Evolutionary conservation across 2,888 invertebrate genomes (phyloP).

Genomic region (Drosophila paramelanica): DNA sequence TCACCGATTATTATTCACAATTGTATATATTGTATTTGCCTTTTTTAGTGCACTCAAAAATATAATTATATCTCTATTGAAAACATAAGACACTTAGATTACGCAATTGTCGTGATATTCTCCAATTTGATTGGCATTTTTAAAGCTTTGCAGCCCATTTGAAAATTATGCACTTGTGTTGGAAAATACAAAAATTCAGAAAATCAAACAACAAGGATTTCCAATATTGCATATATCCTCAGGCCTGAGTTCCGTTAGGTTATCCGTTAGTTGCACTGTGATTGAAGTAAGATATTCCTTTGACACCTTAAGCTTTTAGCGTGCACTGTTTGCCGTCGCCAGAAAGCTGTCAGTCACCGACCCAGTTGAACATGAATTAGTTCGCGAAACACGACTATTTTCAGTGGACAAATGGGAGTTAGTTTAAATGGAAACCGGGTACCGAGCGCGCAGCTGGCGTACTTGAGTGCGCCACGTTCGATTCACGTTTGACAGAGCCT

Average conservation of each 20-base stretch:
- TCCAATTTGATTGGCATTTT: constrained; percentile 44
- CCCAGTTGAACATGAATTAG: constrained; percentile 33
- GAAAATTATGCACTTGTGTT: constrained; percentile 8
- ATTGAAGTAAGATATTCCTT: constrained; percentile 34
- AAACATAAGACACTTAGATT: constrained; percentile 48
- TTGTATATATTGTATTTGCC: constrained; percentile 55
- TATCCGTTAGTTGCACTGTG: constrained; percentile 20
- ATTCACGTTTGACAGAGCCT: constrained; percentile 73
- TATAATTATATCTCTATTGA: constrained; percentile 26
- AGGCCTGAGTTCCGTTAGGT: constrained; percentile 20
- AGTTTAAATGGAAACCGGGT: constrained; percentile 45
- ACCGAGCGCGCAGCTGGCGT: constrained; percentile 78
- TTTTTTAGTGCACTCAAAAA: constrained; percentile 34
- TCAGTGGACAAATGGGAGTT: constrained; percentile 14
- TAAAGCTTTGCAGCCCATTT: constrained; percentile 24
- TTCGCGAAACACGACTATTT: constrained; percentile 42
- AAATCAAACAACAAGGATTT: neutral
- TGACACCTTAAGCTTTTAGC: constrained; percentile 1
- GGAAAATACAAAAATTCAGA: neutral
- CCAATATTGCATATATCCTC: constrained; percentile 37
- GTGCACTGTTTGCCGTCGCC: constrained; percentile 25
- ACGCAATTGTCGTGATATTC: constrained; percentile 35
- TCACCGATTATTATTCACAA: constrained; percentile 22
- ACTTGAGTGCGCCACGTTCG: constrained; percentile 79
- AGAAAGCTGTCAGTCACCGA: constrained; percentile 24